phyloP scores from a whole-genome alignment of 2,888 invertebrate genomes.

The Aphodius granarius region DNA sequence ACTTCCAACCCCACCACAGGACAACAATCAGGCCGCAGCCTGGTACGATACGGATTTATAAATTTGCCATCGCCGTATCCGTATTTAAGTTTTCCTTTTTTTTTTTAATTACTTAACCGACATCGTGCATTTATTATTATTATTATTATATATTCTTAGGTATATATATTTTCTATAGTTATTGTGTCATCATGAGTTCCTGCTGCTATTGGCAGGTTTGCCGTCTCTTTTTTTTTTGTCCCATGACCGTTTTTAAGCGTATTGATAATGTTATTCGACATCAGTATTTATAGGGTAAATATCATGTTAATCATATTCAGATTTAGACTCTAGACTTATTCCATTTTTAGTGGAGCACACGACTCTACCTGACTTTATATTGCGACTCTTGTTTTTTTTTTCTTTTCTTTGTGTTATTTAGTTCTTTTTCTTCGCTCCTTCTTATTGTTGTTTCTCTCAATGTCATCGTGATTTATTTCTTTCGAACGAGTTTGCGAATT shows the following conservation, averaged over 20 bases:
- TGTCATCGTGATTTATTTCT: not conserved
- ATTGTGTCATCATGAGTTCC: not conserved
- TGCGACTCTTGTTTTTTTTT: not conserved
- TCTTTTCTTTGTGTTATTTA: not conserved
- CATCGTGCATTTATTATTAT: slow-evolving; percentile 26
- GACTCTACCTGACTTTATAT: not conserved
- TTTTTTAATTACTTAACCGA: not conserved
- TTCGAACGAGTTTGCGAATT: not conserved
- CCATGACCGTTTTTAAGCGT: not conserved
- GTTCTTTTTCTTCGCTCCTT: not conserved
- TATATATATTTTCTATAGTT: slow-evolving; percentile 5
- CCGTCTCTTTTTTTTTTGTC: not conserved
- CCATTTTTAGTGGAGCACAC: slow-evolving; percentile 11
- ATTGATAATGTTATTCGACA: slow-evolving; percentile 12
- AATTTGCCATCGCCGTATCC: not conserved
- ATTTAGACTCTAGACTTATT: slow-evolving; percentile 19
- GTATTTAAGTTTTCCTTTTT: slow-evolving; percentile 10
- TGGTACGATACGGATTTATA: slow-evolving; percentile 98
- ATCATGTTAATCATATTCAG: slow-evolving; percentile 22
- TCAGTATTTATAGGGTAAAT: slow-evolving; percentile 26
- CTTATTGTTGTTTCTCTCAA: not conserved
- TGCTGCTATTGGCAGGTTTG: not conserved
- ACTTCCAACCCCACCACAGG: slow-evolving; percentile 81
- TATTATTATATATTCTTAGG: slow-evolving; percentile 12
- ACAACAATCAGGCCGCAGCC: slow-evolving; percentile 90